Base-by-base conservation (phyloP, 2,888 invertebrate species). In the Agrilus biguttatus region DNA sequence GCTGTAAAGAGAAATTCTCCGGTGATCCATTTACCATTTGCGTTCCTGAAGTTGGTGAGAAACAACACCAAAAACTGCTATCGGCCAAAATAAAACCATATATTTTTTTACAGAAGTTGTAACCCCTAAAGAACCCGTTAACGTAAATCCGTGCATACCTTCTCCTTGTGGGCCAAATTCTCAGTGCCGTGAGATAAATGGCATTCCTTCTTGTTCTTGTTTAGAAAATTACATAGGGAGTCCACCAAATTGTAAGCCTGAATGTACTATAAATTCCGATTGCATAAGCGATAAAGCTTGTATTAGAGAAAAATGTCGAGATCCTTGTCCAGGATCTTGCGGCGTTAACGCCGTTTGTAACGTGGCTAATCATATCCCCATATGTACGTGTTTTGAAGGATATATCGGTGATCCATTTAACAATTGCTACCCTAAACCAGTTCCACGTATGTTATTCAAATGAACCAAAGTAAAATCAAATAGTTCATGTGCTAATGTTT, bases 161-260 rank as follows among this genome's bases (percentile, higher is more conserved):
- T 80, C 83, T 33, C 85, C 86, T 2, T 88, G 88, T 60, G 88
- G 88, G 13, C 75, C 78, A 17, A 80, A 83, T 58, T 78, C 86
- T 7, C 73, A 82, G 57, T 89, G 88, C 57, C 72, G 77, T 45
- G 77, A 80, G 52, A 66, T 74, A n/a, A 75, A 78, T 47, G 75
- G 75, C 36, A 66, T 70, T 19, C 82, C 85, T 32, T 77, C 80
- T 10, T 89, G 88, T 59, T 77, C 83, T 41, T 88, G 88, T 59
- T 62, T 80, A 45, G 66, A 75, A 33, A 77, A 74, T 53, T 87
- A 78, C 57, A 71, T 75, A 48, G 87, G 87, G 39, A 76, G 77
- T 49, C 83, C 87, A 41, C 82, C 84, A 42, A 79, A 80, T 54
- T 86, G 86, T 59, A 72, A 81, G 33, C 85, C 86, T 7, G 87